Evolutionary conservation across 2,113 vertebrate species (phyloP).

Genomic region (Carassius gibelio): DNA sequence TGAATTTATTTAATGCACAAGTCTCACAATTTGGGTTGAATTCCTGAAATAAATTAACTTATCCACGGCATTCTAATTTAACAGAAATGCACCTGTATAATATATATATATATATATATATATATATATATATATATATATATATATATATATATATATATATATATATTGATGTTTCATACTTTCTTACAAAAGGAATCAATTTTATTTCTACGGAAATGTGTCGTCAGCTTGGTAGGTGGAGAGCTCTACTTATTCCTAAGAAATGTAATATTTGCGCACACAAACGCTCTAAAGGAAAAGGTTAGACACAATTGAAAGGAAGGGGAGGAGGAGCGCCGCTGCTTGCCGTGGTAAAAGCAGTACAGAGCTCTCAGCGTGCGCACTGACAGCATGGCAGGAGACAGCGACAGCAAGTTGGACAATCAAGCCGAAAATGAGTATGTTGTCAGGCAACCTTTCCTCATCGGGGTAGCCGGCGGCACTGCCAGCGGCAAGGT

Average conservation of each 20-base stretch:
- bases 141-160: too few species aligned
- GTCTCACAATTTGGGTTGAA: too few species aligned
- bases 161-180: too few species aligned
- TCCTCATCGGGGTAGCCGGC: slow-evolving; percentile 90
- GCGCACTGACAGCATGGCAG: slow-evolving; percentile 81
- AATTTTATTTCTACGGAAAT: too few species aligned
- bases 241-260: background rate
- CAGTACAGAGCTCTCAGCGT: slow-evolving; percentile 25
- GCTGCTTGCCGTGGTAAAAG: slow-evolving; percentile 28
- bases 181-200: too few species aligned
- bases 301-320: slow-evolving; percentile 31
- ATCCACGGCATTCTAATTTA: too few species aligned
- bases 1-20: too few species aligned
- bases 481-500: slow-evolving; percentile 95
- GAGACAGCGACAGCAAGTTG: slow-evolving; percentile 85
- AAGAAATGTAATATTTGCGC: background rate
- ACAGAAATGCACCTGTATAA: too few species aligned
- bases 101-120: too few species aligned
- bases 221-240: too few species aligned
- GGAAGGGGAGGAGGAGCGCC: slow-evolving; percentile 63
- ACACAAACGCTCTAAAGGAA: slow-evolving; percentile 28
- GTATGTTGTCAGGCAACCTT: slow-evolving; percentile 78
- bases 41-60: too few species aligned
- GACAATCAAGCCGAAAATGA: slow-evolving; percentile 76
- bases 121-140: too few species aligned